phyloP scores from a whole-genome alignment of 2,888 invertebrate genomes.

The Octonoba sinensis region DNA sequence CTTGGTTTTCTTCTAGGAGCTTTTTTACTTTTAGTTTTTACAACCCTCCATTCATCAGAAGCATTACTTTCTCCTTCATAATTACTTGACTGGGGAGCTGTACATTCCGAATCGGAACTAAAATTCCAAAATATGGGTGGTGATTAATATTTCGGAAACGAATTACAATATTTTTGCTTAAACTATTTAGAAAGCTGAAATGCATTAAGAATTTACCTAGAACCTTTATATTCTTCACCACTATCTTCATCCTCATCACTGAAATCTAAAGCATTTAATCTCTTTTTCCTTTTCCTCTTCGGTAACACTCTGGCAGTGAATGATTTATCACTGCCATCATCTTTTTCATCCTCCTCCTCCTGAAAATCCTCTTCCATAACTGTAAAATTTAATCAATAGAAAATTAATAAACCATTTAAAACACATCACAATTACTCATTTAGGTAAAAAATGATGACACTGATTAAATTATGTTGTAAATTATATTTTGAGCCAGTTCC shows the following conservation, averaged over 20 bases:
- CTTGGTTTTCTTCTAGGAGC: background rate
- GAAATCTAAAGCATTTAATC: conserved; percentile 82
- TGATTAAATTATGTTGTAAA: too few species aligned
- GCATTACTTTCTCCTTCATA: conserved; percentile 43
- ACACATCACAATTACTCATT: background rate
- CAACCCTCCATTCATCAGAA: conserved; percentile 44
- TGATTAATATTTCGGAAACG: background rate
- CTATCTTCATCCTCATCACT: conserved; percentile 85
- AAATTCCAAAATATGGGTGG: background rate
- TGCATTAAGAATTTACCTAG: conserved; percentile 74
- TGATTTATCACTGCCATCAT: conserved; percentile 68
- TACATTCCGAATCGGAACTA: conserved; percentile 40
- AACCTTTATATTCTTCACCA: conserved; percentile 92
- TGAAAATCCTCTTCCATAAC: conserved; percentile 69
- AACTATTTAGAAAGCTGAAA: background rate
- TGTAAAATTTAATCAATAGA: conserved; percentile 4
- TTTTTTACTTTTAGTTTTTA: conserved; percentile 19
- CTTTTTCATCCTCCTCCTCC: conserved; percentile 72
- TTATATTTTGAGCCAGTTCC: too few species aligned
- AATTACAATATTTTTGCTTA: too few species aligned
- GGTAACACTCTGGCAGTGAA: conserved; percentile 36
- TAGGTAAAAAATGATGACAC: too few species aligned
- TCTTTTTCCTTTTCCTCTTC: conserved; percentile 63
- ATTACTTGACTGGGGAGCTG: conserved; percentile 25
- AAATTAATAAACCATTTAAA: too few species aligned